These are phyloP conservation scores for Euwallacea fornicatus DNA, from an alignment of 1,140 invertebrate genomes.

Conservation along the genomic window DNA sequence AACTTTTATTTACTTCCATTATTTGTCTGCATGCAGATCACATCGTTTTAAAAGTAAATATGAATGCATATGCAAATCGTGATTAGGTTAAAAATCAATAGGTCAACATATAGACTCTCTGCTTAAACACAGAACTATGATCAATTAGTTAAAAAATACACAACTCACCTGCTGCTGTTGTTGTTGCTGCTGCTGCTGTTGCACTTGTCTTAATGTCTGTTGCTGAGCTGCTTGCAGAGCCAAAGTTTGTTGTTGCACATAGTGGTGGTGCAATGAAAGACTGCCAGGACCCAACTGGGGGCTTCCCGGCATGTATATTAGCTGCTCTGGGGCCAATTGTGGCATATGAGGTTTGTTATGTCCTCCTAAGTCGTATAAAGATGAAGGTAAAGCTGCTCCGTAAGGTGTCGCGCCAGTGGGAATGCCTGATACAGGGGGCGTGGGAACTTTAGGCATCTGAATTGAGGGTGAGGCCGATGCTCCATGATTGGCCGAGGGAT, in stretches of 20 bases:
- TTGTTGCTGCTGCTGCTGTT: conserved; percentile 55
- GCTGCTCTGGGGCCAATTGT: conserved; percentile 62
- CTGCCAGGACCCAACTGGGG: conserved; percentile 63
- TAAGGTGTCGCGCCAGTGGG: conserved; percentile 65
- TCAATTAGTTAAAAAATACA: not conserved
- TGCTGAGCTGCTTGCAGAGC: conserved; percentile 26
- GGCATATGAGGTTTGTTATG: conserved; percentile 55
- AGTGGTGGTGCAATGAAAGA: conserved; percentile 58
- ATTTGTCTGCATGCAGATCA: no score
- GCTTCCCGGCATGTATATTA: conserved; percentile 62
- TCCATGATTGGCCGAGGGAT: conserved; percentile 44
- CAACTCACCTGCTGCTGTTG: conserved; percentile 15
- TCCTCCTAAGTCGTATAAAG: conserved; percentile 59
- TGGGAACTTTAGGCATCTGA: conserved; percentile 52
- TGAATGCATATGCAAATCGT: no score
- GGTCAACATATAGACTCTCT: no score
- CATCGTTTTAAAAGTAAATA: no score
- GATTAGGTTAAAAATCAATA: no score
- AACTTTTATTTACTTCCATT: no score
- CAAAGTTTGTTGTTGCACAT: conserved; percentile 27
- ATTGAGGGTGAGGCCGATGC: conserved; percentile 28
- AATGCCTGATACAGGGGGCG: conserved; percentile 61
- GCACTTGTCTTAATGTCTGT: conserved; percentile 14
- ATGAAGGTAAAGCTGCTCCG: conserved; percentile 53
- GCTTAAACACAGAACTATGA: no score